phyloP scores from a whole-genome alignment of 2,113 vertebrate species.

The Sitta europaea region DNA sequence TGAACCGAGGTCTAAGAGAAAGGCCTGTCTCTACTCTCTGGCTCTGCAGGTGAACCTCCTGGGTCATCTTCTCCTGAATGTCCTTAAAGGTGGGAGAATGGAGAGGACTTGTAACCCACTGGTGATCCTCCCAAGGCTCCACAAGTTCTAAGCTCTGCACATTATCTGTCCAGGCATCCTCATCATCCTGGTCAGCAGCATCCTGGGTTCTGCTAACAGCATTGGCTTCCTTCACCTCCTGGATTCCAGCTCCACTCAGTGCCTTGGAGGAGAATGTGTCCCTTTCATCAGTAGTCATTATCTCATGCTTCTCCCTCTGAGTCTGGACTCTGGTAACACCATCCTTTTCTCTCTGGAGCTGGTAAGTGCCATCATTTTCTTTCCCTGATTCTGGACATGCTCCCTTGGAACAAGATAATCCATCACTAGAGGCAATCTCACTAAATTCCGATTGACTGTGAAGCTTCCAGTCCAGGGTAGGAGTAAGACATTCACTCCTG shows the following conservation, averaged over 20 bases:
- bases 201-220: constrained; percentile 67
- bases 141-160: constrained; percentile 85
- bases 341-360: background rate
- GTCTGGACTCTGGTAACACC: background rate
- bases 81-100: constrained; percentile 89
- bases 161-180: constrained; percentile 74
- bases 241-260: constrained; percentile 9
- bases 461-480: constrained; percentile 33
- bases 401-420: background rate
- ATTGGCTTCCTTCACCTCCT: constrained; percentile 31
- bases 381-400: background rate
- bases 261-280: background rate
- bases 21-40: constrained; percentile 48
- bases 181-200: constrained; percentile 77
- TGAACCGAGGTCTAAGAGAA: constrained; percentile 72
- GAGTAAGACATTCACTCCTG: background rate
- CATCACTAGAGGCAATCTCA: background rate
- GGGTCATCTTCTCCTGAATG: constrained; percentile 61
- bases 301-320: constrained; percentile 19
- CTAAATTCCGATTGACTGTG: background rate
- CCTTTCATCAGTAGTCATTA: background rate
- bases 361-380: background rate
- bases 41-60: constrained; percentile 32
- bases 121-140: constrained; percentile 93
- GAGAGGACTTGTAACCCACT: constrained; percentile 96